Evolutionary conservation across 2,113 vertebrate species (phyloP).

Genomic region (Pseudorhombus dupliciocellatus): DNA sequence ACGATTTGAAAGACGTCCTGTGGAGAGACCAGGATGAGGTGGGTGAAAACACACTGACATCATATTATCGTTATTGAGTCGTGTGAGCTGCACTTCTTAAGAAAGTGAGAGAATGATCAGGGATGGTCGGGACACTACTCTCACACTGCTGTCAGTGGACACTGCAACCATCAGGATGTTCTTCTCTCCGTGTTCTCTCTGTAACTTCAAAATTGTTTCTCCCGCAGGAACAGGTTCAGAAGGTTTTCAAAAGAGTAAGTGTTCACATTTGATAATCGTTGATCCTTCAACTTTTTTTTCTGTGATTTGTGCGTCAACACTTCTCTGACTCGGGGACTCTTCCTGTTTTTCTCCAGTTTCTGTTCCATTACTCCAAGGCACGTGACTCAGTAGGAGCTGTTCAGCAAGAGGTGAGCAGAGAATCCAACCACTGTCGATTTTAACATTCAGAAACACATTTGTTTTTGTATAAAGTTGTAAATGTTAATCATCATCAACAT

Average conservation of each 20-base stretch:
- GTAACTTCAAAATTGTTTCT: conserved; percentile 1
- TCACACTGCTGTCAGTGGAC: no score
- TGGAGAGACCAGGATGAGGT: conserved; percentile 75
- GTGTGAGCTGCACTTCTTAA: no score
- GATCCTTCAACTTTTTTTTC: neutral
- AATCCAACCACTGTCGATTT: neutral
- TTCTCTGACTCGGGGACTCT: neutral
- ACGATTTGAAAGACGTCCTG: conserved; percentile 58
- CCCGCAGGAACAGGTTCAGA: conserved; percentile 62
- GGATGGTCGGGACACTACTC: no score
- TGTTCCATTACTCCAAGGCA: conserved; percentile 83
- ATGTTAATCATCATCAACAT: neutral
- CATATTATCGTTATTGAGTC: neutral
- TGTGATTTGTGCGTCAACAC: neutral
- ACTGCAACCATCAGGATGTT: no score
- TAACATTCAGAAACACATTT: no score
- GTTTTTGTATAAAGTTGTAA: no score
- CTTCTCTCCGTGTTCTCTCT: neutral
- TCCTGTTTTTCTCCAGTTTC: conserved; percentile 65
- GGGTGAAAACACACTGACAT: neutral
- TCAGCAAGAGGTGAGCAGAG: conserved; percentile 68
- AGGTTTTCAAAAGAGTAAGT: conserved; percentile 77
- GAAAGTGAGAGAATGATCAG: no score
- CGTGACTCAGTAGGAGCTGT: conserved; percentile 75
- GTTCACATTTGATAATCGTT: neutral